Percentiles rank a stretch among this genome's conserved stretches.
Evolutionary conservation across 2,888 invertebrate species (phyloP).

Genomic region (Phasia obesa): DNA sequence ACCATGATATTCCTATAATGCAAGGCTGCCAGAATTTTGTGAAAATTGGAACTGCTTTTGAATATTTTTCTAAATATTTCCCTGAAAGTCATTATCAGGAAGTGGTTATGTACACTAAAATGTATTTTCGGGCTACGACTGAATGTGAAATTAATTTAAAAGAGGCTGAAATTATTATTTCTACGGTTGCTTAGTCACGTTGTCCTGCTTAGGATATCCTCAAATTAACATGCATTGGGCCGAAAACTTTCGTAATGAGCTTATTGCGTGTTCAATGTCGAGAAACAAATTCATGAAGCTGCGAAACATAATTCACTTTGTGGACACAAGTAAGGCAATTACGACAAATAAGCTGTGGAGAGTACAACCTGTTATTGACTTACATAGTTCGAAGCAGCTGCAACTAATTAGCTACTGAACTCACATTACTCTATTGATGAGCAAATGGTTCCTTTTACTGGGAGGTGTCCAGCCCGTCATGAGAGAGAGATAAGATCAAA

Average conservation of each 20-base stretch:
- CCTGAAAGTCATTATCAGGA: constrained; percentile 18
- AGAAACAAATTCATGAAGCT: no score
- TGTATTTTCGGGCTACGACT: constrained; percentile 16
- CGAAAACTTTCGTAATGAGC: no score
- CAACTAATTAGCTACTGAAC: constrained; percentile 32
- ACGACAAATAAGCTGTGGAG: no score
- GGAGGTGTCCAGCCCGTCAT: constrained; percentile 50
- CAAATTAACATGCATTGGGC: no score
- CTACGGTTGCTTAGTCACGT: constrained; percentile 1
- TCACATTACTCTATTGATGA: constrained; percentile 41
- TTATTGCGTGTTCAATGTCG: no score
- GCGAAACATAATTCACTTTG: no score
- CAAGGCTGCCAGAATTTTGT: neutral
- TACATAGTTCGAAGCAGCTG: constrained; percentile 55
- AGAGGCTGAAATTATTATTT: constrained; percentile 20
- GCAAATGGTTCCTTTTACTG: constrained; percentile 72
- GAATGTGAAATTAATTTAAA: neutral
- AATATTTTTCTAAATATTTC: neutral
- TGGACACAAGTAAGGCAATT: no score
- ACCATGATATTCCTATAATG: no score
- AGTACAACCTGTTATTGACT: neutral
- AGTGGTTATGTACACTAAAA: constrained; percentile 15
- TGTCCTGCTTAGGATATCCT: constrained; percentile 22
- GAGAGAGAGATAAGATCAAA: constrained; percentile 59
- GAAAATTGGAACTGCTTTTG: no score